Evolutionary conservation across 2,113 vertebrate species (phyloP).

Genomic region (Garra rufa): DNA sequence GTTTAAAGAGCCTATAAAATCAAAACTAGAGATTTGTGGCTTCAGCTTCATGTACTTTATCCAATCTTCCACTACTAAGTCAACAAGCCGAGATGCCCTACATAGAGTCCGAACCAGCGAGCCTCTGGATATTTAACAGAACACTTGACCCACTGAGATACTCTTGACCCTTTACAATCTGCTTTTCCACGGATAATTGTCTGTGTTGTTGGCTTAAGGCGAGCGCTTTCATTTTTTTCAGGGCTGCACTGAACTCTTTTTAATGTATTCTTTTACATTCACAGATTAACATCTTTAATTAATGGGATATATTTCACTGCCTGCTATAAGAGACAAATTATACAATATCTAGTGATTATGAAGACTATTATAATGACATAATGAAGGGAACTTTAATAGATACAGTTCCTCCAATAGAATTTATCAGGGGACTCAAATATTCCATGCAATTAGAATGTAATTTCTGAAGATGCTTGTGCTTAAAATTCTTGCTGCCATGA

Average conservation of each 20-base stretch:
- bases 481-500: neutral
- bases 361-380: neutral
- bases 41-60: neutral
- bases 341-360: constrained; percentile 1
- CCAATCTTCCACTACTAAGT: neutral
- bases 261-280: neutral
- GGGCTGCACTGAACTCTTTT: neutral
- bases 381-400: neutral
- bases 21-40: neutral
- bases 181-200: neutral
- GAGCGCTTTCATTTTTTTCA: neutral
- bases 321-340: neutral
- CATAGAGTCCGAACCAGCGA: neutral
- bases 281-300: constrained; percentile 31
- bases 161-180: neutral
- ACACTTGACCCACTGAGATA: neutral
- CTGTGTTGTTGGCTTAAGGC: neutral
- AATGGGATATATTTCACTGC: neutral
- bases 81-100: too few relatives aligned
- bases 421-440: neutral
- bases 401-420: neutral
- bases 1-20: neutral
- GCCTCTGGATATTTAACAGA: neutral
- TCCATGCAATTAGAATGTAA: neutral
- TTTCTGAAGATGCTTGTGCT: neutral